These are phyloP conservation scores for Procavia capensis DNA, from an alignment of 2,113 vertebrate species.

Conservation along the genomic window DNA sequence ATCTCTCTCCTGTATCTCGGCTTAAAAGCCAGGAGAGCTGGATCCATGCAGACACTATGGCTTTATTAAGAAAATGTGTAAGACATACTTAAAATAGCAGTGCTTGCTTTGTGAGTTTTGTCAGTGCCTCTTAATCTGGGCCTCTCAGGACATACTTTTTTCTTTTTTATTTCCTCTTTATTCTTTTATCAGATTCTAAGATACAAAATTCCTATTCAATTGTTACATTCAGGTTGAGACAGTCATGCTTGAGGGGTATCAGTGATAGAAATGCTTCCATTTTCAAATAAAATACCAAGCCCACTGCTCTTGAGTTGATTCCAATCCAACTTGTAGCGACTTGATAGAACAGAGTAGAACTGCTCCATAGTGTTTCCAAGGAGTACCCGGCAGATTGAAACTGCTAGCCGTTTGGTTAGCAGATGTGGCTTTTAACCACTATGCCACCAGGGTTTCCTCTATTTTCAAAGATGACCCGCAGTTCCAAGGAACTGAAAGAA, in stretches of 20 bases:
- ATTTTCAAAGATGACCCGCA: not conserved
- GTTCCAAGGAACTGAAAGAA: slow-evolving; percentile 30
- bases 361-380: no score
- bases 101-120: slow-evolving; percentile 3
- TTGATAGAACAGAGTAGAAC: no score
- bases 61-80: not conserved
- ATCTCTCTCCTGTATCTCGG: not conserved
- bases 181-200: slow-evolving; percentile 23
- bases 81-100: slow-evolving; percentile 23
- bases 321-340: no score
- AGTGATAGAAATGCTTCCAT: not conserved
- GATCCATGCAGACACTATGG: not conserved
- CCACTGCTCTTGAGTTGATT: no score
- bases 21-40: not conserved
- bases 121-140: not conserved
- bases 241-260: not conserved
- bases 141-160: not conserved
- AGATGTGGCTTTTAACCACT: no score
- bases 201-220: not conserved
- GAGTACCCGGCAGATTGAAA: no score
- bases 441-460: no score
- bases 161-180: not conserved
- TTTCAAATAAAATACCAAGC: no score
- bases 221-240: not conserved
- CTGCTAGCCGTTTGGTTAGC: no score